These are phyloP conservation scores for Brachionus asplanchnoidis DNA, from an alignment of 1,140 invertebrate genomes.

Conservation along the genomic window DNA sequence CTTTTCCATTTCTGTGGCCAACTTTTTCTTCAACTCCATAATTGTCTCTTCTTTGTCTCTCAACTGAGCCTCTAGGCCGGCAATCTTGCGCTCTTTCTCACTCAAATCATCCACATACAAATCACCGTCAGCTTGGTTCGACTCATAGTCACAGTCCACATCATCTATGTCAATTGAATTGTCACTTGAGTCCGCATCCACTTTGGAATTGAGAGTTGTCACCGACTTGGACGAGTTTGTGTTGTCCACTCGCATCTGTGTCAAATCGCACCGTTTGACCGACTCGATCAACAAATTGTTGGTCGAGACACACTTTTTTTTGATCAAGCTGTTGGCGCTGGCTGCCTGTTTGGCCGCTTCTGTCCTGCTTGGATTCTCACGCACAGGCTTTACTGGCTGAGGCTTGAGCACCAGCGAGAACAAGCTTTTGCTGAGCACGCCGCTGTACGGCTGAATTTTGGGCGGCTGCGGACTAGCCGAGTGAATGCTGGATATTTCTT, in stretches of 20 bases:
- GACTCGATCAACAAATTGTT: background rate
- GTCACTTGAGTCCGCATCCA: conserved; percentile 18
- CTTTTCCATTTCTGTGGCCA: conserved; percentile 9
- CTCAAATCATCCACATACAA: background rate
- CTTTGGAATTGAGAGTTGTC: conserved; percentile 22
- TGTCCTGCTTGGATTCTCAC: background rate
- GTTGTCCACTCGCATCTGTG: background rate
- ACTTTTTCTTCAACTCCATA: background rate
- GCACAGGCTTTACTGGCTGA: background rate
- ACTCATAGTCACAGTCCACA: conserved; percentile 6
- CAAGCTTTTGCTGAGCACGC: conserved; percentile 33
- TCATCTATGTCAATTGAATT: conserved; percentile 25
- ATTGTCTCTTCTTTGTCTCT: background rate
- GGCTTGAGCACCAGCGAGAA: conserved; percentile 29
- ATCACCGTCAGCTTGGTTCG: background rate
- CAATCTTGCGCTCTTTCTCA: conserved; percentile 7
- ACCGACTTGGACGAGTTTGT: conserved; percentile 28
- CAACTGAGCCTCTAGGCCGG: background rate
- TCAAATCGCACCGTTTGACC: background rate
- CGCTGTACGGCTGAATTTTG: conserved; percentile 32
- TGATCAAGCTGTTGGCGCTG: background rate
- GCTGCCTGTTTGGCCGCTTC: background rate
- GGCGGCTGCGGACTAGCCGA: background rate
- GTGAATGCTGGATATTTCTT: conserved; percentile 6
- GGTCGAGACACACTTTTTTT: conserved; percentile 29